Percentiles rank a stretch among this genome's conserved stretches.
These are phyloP conservation scores for Eueremaeus valkanovi DNA, from an alignment of 2,888 invertebrate genomes.

Conservation along the genomic window DNA sequence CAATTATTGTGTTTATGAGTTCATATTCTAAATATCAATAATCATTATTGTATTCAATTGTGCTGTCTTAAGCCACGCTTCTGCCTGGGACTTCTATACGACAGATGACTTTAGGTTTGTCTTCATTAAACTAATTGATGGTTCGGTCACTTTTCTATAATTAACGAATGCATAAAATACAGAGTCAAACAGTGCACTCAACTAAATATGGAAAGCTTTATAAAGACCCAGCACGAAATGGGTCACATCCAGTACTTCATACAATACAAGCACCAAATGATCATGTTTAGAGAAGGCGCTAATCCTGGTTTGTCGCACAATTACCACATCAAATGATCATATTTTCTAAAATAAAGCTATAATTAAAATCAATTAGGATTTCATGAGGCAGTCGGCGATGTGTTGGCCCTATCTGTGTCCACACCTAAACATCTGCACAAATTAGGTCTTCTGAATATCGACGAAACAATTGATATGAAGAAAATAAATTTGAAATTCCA, in stretches of 20 bases:
- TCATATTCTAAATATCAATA: too few relatives aligned
- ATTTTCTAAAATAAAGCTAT: too few relatives aligned
- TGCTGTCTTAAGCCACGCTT: conserved; percentile 60
- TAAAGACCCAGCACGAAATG: conserved; percentile 83
- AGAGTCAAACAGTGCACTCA: conserved; percentile 84
- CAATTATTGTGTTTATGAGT: too few relatives aligned
- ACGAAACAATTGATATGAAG: conserved; percentile 61
- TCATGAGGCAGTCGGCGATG: conserved; percentile 67
- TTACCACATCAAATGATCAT: too few relatives aligned
- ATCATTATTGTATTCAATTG: too few relatives aligned
- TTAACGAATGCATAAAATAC: neutral
- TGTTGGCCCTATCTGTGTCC: conserved; percentile 65
- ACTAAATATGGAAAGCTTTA: conserved; percentile 75
- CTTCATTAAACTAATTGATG: too few relatives aligned
- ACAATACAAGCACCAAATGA: conserved; percentile 68
- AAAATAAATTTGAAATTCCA: conserved; percentile 57
- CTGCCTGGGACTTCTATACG: conserved; percentile 84
- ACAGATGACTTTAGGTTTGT: conserved; percentile 65
- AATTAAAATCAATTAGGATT: conserved; percentile 51
- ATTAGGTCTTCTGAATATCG: conserved; percentile 63
- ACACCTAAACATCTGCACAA: conserved; percentile 63
- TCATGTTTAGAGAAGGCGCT: conserved; percentile 68
- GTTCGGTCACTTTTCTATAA: too few relatives aligned
- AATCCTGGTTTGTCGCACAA: conserved; percentile 64
- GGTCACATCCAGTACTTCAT: conserved; percentile 71